Conservation (phyloP, 2,113 vertebrate species). For the pig (Sus scrofa) region T2T-Sscrofa CM000820.6:141904501-141905000, state of each 20-base stretch:
- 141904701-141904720: not conserved
- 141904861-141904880: conserved; percentile 1
- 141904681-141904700: not conserved
- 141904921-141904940: not conserved
- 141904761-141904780: conserved; percentile 9
- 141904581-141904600: not conserved
- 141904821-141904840: conserved; percentile 47
- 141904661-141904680: not conserved
- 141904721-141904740: not conserved
- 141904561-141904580: not conserved
- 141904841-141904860: conserved; percentile 36
- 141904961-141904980: not conserved
- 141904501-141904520: not conserved
- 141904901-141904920: conserved; percentile 4
- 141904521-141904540: not conserved
- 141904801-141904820: conserved; percentile 25
- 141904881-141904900: not conserved
- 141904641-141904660: not conserved
- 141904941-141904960: not conserved
- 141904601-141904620: not conserved
- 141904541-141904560: not conserved
- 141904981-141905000: not conserved
- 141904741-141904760: not conserved
- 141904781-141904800: conserved; percentile 56
- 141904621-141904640: not conserved